Conservation (phyloP, 2,113 vertebrate genomes). For the Hyla sarda region DNA sequence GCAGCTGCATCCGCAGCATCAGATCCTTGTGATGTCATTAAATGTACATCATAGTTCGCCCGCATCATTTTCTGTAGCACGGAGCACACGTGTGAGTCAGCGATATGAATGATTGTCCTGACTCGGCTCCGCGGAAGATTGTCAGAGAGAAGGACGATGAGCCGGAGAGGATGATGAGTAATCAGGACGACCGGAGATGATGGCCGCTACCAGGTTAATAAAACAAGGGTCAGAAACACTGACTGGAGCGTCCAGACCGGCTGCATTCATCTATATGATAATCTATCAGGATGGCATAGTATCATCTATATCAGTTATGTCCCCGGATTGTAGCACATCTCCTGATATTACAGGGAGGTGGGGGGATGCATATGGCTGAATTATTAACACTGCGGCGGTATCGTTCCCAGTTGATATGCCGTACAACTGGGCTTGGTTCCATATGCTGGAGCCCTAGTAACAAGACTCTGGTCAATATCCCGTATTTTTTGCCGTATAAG, state of each 20-base stretch:
- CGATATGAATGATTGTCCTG: neutral
- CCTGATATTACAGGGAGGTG: neutral
- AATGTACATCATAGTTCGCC: neutral
- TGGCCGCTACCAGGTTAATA: constrained; percentile 3
- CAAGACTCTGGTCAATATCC: neutral
- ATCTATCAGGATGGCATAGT: neutral
- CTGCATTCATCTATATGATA: constrained; percentile 19
- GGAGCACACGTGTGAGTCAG: neutral
- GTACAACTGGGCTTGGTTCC: neutral
- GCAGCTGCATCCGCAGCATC: neutral
- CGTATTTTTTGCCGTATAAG: no score
- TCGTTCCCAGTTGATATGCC: neutral
- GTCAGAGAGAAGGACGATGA: neutral
- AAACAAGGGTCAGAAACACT: neutral
- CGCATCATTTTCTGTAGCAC: neutral
- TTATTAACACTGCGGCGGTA: neutral
- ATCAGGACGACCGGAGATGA: neutral
- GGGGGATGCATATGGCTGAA: neutral
- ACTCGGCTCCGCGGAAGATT: neutral
- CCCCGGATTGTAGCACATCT: neutral
- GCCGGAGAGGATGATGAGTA: neutral
- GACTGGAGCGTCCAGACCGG: neutral
- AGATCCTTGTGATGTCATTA: neutral
- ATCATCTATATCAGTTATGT: neutral
- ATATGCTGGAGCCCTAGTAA: no score